Base-by-base conservation (phyloP, 1,140 invertebrate genomes). In the Hypothenemus hampei region DNA sequence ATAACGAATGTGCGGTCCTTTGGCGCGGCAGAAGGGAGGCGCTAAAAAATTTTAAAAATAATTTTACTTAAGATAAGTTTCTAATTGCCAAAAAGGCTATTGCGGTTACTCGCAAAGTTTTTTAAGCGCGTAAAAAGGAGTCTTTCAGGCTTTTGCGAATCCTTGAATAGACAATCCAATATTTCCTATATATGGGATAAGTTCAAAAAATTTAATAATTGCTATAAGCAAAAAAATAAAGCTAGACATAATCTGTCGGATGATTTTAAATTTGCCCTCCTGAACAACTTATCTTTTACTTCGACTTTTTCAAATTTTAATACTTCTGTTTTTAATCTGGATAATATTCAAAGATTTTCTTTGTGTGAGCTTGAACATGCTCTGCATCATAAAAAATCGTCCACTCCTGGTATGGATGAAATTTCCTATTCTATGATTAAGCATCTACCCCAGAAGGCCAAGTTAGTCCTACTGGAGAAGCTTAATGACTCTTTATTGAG, bases 341-440 rank as follows among this genome's bases (percentile, higher is more conserved):
- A 15, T 35, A 7, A 16, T 46, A 19, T 13, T 21, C 8, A 3
- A 18, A 20, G 36, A 37, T 36, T 8, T 19, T 5, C 3, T 18
- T n/a, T n/a, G 8, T 3, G 21, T 6, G 46, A 36, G 19, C 13
- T 35, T 4, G 11, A 36, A 5, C 11, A 19, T 16, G 19, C 7
- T 18, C 21, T 36, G 5, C 6, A 11, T 37, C 6, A 16, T 8
- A 18, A 18, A 15, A 19, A 36, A 37, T 10, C 4, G 6, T 36
- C 26, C 3, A 20, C 31, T 6, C 10, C 29, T 13, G 20, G 46
- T 7, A 13, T 49, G 19, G 49, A 51, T 41, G 49, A 51, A 33
- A 23, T 41, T n/a, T 3, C 49, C 20, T 51, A 51, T 20, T 11
- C 16, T 4, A 51, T 51, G 49, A 4, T 26, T 16, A 40, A 51